Evolutionary conservation across 2,888 invertebrate genomes (phyloP).

Genomic region (Callyntrura sp.): DNA sequence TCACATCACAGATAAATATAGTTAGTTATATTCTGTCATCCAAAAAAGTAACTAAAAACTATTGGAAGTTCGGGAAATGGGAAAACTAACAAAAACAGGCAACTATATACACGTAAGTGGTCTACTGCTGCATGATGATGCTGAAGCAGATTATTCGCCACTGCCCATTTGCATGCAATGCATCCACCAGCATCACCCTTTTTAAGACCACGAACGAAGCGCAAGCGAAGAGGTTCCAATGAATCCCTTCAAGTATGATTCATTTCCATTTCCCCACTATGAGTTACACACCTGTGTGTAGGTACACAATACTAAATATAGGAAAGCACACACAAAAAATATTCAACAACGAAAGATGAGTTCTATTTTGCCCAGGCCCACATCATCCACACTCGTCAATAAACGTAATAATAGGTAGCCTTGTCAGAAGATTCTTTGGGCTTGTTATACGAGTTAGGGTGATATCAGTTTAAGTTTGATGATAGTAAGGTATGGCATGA

Average conservation of each 20-base stretch:
- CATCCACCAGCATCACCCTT: conserved; percentile 1
- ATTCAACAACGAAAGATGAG: neutral
- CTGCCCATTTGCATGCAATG: conserved; percentile 29
- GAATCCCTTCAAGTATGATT: conserved; percentile 61
- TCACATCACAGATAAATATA: conserved; percentile 3
- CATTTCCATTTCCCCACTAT: neutral
- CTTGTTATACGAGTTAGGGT: neutral
- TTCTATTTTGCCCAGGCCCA: neutral
- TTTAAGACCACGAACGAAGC: neutral
- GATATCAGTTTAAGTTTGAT: neutral
- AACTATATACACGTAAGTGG: neutral
- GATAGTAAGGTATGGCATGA: neutral
- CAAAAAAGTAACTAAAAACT: neutral
- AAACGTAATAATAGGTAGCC: neutral
- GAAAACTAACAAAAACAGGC: neutral
- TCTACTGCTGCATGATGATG: neutral
- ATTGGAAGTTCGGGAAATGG: neutral
- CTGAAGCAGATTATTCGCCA: conserved; percentile 20
- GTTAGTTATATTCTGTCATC: neutral
- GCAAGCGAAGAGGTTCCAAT: neutral
- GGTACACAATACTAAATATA: neutral
- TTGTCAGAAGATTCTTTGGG: neutral
- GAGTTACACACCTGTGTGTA: conserved; percentile 50
- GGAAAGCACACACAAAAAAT: neutral
- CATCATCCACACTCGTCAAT: neutral